Percentiles rank a stretch among this genome's conserved stretches.
Evolutionary conservation across 2,888 invertebrate genomes (phyloP).

Genomic region (Loripinus fragilis): DNA sequence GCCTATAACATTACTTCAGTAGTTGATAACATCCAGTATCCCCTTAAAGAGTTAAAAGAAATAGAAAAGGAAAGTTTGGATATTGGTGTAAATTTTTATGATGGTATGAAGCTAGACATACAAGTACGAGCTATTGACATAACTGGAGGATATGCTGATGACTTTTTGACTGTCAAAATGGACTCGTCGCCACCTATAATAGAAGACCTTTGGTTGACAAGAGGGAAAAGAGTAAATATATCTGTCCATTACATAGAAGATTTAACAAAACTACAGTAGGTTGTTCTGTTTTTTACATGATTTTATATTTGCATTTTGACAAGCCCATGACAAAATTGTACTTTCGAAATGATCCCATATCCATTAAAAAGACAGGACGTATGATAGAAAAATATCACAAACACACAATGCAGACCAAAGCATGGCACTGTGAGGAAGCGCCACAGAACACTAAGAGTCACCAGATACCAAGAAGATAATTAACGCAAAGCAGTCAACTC

Average conservation of each 20-base stretch:
- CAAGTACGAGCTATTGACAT: slow-evolving; percentile 50
- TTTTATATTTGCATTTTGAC: no score
- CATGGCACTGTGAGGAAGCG: no score
- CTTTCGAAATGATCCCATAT: no score
- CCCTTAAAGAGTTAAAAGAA: slow-evolving; percentile 26
- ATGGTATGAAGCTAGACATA: slow-evolving; percentile 52
- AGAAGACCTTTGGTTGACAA: slow-evolving; percentile 57
- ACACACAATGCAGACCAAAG: no score
- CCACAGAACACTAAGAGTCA: no score
- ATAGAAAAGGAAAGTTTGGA: neutral
- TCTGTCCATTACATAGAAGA: slow-evolving; percentile 57
- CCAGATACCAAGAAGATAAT: no score
- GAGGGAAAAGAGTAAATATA: slow-evolving; percentile 58
- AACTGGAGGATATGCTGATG: slow-evolving; percentile 47
- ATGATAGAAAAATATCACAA: no score
- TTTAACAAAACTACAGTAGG: slow-evolving; percentile 58
- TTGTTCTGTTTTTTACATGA: neutral
- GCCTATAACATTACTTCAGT: no score
- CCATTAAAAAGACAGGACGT: no score
- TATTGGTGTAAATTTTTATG: slow-evolving; percentile 32
- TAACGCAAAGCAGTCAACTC: no score
- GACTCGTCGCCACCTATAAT: slow-evolving; percentile 57
- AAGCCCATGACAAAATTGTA: no score
- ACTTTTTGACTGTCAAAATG: slow-evolving; percentile 45
- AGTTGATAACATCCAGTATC: no score